phyloP scores from a whole-genome alignment of 2,888 invertebrate species.

The Caradrina clavipalpis region DNA sequence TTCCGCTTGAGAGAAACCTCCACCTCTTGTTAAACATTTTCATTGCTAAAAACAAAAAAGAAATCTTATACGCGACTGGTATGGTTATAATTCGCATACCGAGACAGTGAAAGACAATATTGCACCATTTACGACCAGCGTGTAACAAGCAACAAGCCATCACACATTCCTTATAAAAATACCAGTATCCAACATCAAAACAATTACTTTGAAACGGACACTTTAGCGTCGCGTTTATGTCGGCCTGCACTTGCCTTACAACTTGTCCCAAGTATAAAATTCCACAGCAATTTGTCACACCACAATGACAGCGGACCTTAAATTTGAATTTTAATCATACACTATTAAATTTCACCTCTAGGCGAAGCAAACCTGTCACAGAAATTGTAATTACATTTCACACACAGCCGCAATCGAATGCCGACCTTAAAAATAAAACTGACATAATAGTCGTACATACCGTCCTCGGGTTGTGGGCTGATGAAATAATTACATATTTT shows the following conservation, averaged over 20 bases:
- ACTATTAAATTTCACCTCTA: slow-evolving; percentile 71
- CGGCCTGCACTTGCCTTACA: slow-evolving; percentile 37
- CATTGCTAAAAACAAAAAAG: slow-evolving; percentile 6
- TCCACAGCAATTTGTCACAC: slow-evolving; percentile 68
- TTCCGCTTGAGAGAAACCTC: neutral
- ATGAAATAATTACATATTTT: slow-evolving; percentile 78
- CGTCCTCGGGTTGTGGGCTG: slow-evolving; percentile 61
- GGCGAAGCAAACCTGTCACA: slow-evolving; percentile 74
- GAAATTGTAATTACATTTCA: slow-evolving; percentile 73
- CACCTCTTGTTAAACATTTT: slow-evolving; percentile 27
- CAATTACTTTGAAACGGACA: slow-evolving; percentile 58
- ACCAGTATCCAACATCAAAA: slow-evolving; percentile 52
- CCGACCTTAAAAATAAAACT: slow-evolving; percentile 61
- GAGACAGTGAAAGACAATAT: slow-evolving; percentile 52
- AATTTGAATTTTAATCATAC: slow-evolving; percentile 71
- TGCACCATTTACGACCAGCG: slow-evolving; percentile 46
- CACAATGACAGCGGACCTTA: slow-evolving; percentile 57
- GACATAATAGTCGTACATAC: slow-evolving; percentile 68
- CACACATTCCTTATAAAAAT: slow-evolving; percentile 58
- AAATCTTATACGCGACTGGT: slow-evolving; percentile 25
- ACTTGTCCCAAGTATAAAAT: slow-evolving; percentile 62
- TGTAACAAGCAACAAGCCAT: slow-evolving; percentile 27
- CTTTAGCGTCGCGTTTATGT: slow-evolving; percentile 50
- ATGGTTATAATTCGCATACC: slow-evolving; percentile 33
- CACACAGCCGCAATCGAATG: slow-evolving; percentile 57